Base-by-base conservation (phyloP, 2,888 invertebrate species). In the Drosophila subsilvestris region DNA sequence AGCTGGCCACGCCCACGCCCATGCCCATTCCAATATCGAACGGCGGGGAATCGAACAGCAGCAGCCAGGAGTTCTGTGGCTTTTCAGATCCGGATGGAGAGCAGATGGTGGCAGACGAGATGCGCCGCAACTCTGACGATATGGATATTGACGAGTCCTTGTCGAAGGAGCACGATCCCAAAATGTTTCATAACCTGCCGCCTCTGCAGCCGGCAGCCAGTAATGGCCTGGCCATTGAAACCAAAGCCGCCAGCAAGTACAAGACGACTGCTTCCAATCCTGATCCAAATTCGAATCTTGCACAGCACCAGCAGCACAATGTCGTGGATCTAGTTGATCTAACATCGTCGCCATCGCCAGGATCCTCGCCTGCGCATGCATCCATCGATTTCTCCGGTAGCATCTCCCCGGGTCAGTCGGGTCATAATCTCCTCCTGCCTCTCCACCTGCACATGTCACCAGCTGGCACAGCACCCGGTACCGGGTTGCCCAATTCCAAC, bases 71-170 rank as follows among this genome's bases (percentile, higher is more conserved):
- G 56, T 89, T 89, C 61, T 88, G 88, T 54, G 88, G 89, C 17
- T 88, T 88, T 50, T 71, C 71, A 25, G 70, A 70, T 6, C 50
- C 54, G 6, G 62, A 54, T 17, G 62, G 48, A 20, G 55, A 66
- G 47, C 51, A 20, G 20, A 32, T 59, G 54, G 53, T 20, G 27
- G 32, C 60, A 9, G 76, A 88, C 45, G 89, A 87, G n/a, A 45
- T 65, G 25, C 88, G 90, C 17, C 89, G 91, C 54, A 85, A 90
- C 65, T 91, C 91, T 1, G 92, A 91, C 51, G 91, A 91, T 56
- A 91, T 91, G 91, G 91, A 91, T 45, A 91, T 91, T 32, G 91
- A 91, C 68, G 91, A 90, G 67, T 85, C 89, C 10, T 57, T 91
- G 22, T 83, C 89, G 48, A 78, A 85, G 47, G 86, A 88, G 70